Percentiles rank a stretch among this genome's conserved stretches.
Conservation (phyloP, 2,797 vertebrate genomes). For the Ambastaia sidthimunki region DNA sequence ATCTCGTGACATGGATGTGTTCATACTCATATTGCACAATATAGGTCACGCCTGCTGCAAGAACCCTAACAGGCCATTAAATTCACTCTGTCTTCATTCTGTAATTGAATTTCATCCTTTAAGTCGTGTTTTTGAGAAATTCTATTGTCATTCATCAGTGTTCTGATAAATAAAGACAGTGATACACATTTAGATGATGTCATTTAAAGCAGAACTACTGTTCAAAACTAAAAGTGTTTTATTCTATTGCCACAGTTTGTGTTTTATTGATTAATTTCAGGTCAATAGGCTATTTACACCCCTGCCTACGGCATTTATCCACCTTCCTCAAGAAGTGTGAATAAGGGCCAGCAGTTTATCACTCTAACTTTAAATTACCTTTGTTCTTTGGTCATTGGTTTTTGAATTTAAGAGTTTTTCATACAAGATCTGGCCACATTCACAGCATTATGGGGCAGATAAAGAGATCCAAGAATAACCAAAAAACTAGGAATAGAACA, state of each 20-base stretch:
- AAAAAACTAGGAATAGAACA: conserved; percentile 42
- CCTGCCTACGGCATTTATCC: conserved; percentile 14
- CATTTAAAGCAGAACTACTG: conserved; percentile 1
- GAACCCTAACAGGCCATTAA: not conserved
- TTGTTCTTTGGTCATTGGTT: conserved; percentile 30
- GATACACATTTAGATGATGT: conserved; percentile 3
- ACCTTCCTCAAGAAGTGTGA: conserved; percentile 27
- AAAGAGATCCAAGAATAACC: not conserved
- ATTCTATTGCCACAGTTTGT: conserved; percentile 38
- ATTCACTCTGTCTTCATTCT: not conserved
- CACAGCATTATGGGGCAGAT: conserved; percentile 15
- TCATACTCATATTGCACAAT: conserved; percentile 29
- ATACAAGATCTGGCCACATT: conserved; percentile 20
- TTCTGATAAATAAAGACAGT: conserved; percentile 3
- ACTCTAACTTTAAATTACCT: conserved; percentile 21
- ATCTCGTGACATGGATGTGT: conserved; percentile 28
- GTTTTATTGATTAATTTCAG: conserved; percentile 32
- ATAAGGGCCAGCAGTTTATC: conserved; percentile 40
- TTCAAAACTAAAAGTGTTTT: conserved; percentile 15
- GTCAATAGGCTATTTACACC: conserved; percentile 42
- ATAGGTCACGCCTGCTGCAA: conserved; percentile 27
- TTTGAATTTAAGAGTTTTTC: conserved; percentile 19
- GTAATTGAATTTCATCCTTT: not conserved
- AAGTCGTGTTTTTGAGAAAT: not conserved
- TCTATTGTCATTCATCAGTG: not conserved